Percentiles rank a stretch among this genome's conserved stretches.
Conservation (phyloP, 2,113 vertebrate genomes). For the Thunnus maccoyii region DNA sequence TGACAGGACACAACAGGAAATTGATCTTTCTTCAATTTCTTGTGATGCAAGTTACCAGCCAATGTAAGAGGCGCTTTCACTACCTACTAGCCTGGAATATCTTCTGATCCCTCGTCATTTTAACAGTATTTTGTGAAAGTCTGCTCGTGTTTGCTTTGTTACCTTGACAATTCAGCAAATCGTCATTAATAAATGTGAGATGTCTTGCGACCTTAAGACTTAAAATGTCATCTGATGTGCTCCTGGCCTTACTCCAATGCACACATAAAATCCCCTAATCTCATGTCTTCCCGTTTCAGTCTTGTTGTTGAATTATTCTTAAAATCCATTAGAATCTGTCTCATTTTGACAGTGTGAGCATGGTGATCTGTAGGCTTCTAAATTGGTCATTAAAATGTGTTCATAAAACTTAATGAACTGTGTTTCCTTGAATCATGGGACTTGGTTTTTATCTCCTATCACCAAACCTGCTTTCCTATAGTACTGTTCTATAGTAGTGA, state of each 20-base stretch:
- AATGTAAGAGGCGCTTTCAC: background rate
- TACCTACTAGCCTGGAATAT: background rate
- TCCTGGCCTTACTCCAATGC: no score
- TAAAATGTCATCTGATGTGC: background rate
- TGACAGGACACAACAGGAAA: background rate
- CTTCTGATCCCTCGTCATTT: background rate
- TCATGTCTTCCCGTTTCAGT: background rate
- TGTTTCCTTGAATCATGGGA: conserved; percentile 34
- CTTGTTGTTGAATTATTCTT: conserved; percentile 9
- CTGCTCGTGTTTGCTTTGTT: background rate
- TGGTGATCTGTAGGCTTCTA: conserved; percentile 55
- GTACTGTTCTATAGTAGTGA: conserved; percentile 2
- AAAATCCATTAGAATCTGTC: background rate
- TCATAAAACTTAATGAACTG: conserved; percentile 56
- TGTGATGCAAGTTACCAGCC: background rate
- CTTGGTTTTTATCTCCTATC: conserved; percentile 29
- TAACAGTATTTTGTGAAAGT: background rate
- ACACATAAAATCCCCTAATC: no score
- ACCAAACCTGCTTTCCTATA: conserved; percentile 17
- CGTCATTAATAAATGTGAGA: background rate
- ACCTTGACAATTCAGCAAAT: no score
- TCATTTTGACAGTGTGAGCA: background rate
- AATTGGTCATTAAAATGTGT: conserved; percentile 47
- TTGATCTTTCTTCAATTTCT: background rate
- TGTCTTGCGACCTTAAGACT: background rate